These are phyloP conservation scores for Acomys russatus DNA, from an alignment of 2,797 vertebrate species.

Conservation along the genomic window DNA sequence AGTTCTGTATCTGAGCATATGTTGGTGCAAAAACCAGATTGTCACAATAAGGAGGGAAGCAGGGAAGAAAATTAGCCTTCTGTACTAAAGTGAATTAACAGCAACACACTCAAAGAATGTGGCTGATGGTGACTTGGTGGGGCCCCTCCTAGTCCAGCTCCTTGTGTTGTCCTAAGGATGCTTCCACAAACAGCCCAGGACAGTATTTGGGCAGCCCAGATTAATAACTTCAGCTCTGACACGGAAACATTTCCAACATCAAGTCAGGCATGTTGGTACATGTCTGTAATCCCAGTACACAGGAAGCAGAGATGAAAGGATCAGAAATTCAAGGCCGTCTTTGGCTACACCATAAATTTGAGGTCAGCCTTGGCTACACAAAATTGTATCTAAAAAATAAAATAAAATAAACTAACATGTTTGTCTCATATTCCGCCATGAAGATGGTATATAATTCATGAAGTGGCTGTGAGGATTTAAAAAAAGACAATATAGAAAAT, in stretches of 20 bases:
- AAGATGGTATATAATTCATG: background rate
- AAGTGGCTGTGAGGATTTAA: background rate
- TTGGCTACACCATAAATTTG: background rate
- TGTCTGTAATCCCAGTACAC: background rate
- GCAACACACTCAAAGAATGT: background rate
- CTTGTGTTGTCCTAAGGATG: fast-evolving
- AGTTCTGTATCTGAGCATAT: background rate
- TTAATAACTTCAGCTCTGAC: background rate
- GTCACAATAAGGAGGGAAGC: background rate
- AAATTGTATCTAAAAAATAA: background rate
- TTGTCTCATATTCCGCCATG: background rate
- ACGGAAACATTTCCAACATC: background rate
- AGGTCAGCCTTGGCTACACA: background rate
- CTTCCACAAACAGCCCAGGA: background rate
- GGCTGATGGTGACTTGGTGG: background rate
- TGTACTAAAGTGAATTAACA: background rate
- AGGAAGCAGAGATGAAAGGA: background rate
- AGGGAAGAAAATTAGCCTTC: background rate
- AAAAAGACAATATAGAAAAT: background rate
- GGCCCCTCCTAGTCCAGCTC: background rate
- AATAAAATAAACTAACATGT: background rate
- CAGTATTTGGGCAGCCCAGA: background rate
- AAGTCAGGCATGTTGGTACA: background rate
- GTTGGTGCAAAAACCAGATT: background rate
- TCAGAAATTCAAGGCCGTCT: background rate